Base-by-base conservation (phyloP, 2,113 vertebrate genomes). In the Microtus richardsoni region DNA sequence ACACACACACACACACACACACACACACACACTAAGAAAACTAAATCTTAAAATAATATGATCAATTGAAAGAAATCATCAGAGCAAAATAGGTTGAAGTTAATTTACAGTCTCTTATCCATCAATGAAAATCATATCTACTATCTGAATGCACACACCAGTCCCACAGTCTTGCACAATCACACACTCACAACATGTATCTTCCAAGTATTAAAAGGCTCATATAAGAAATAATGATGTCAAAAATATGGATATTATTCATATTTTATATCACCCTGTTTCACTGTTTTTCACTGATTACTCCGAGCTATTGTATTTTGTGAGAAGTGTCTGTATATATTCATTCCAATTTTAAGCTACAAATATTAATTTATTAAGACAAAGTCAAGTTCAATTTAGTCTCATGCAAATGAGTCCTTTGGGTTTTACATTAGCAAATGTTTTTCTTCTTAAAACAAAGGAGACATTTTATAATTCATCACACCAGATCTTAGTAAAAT, bases 181-280 rank as follows among this genome's bases (percentile, higher is more conserved):
- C 36, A 64, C 28, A 71, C 10, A 66, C 21, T 44, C 26, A 79
- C 22, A 93, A 94, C 47, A 84, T 8, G 12, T 33, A 9, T 47
- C 36, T 84, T 91, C 6, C 93, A 36, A 96, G 68, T 92, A 71
- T 49, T 73, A 96, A 60, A 88, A 70, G 1, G 9, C 58, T 54
- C 62, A 87, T 33, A n/a, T 5, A 91, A 41, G 74, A 58, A 88
- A 83, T 77, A 71, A 60, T 86, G 9, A 80, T n/a, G n/a, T 39
- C n/a, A 91, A 89, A 88, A 73, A 77, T n/a, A 22, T 44, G 1
- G 22, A 33, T 85, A 2, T 68, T 85, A 71, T 9, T 52, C 68
- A 80, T 64, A 2, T 90, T 80, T 95, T 82, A 86, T 30, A 41
- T 0, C 70, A 44, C 7, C 0, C 7, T 44, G 33, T 47, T 84